Base-by-base conservation (phyloP, 2,113 vertebrate species). In the Malurus melanocephalus region DNA sequence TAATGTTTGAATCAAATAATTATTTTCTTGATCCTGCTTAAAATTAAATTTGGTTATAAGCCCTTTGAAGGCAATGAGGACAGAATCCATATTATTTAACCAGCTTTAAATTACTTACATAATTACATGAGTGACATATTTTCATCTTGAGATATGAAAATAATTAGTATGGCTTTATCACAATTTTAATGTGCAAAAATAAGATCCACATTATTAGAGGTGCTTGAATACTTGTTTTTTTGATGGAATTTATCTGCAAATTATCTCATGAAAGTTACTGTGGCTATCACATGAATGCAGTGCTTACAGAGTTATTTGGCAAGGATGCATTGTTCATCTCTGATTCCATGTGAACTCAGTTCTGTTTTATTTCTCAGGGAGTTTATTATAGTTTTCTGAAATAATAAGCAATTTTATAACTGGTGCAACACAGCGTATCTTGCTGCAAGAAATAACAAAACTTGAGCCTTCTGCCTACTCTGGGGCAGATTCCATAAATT, bases 1-100 rank as follows among this genome's bases (percentile, higher is more conserved):
- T 90, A 95, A 88, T 90, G 57, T 85, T 95, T 89, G 80, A 91
- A 89, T 64, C 81, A 43, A 91, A 56, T 71, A 66, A 95, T 88
- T 93, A 93, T 93, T 94, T 92, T 94, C 81, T 85, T 80, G 76
- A 96, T 92, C 84, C 91, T 87, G 68, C 85, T 85, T 94, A 93
- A 95, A 96, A 95, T 87, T 74, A 91, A 88, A 93, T 91, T 93
- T 93, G 43, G 77, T 81, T 80, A 67, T 86, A 89, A 89, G 84
- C 75, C 77, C 84, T 90, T 87, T 28, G 81, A 94, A 88, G 76
- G 84, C 91, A 80, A 46, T 60, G 79, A 43, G 48, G 61, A 85
- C 84, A 90, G 56, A 92, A 74, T 89, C 62, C 90, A 93, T 89
- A 93, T 94, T 94, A 93, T 87, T 95, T 94, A 92, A 96, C 89